phyloP scores from a whole-genome alignment of 2,113 vertebrate species.

The Onychostoma macrolepis region DNA sequence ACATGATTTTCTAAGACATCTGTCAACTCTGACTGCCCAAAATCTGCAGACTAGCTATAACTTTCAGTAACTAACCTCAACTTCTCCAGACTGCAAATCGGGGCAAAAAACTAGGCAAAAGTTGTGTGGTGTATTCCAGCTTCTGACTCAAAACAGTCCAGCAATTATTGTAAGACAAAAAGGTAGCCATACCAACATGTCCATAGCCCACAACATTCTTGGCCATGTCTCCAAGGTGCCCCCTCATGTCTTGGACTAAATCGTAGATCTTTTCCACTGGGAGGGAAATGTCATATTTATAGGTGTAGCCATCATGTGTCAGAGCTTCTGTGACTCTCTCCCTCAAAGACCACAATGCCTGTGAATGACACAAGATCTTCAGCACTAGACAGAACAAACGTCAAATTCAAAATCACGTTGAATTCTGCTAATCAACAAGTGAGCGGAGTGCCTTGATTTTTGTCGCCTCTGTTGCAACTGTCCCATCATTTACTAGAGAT shows the following conservation, averaged over 20 bases:
- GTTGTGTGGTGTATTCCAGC: background rate
- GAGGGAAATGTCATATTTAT: slow-evolving; percentile 93
- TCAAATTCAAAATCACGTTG: background rate
- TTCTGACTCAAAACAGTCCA: background rate
- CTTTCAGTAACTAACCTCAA: background rate
- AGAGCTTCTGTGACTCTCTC: slow-evolving; percentile 93
- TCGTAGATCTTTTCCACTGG: slow-evolving; percentile 88
- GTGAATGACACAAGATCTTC: background rate
- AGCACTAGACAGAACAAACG: background rate
- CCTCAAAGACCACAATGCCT: slow-evolving; percentile 90
- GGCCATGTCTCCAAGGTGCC: slow-evolving; percentile 77
- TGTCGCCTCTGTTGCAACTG: slow-evolving; percentile 82
- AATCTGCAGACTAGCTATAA: background rate
- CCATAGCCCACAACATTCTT: slow-evolving; percentile 92
- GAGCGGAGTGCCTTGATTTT: slow-evolving; percentile 82
- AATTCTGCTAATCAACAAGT: background rate
- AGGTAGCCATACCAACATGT: slow-evolving; percentile 84
- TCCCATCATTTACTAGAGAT: slow-evolving; percentile 83
- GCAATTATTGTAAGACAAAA: background rate
- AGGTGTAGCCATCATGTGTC: slow-evolving; percentile 83
- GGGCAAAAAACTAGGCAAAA: background rate
- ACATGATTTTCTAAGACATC: background rate
- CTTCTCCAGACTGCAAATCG: background rate
- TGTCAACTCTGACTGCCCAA: background rate
- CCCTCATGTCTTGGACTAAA: slow-evolving; percentile 81